Evolutionary conservation across 2,888 invertebrate species (phyloP), one percentile per base, ranked within the genome.

Genomic region (Rotaria magnacalcarata): DNA sequence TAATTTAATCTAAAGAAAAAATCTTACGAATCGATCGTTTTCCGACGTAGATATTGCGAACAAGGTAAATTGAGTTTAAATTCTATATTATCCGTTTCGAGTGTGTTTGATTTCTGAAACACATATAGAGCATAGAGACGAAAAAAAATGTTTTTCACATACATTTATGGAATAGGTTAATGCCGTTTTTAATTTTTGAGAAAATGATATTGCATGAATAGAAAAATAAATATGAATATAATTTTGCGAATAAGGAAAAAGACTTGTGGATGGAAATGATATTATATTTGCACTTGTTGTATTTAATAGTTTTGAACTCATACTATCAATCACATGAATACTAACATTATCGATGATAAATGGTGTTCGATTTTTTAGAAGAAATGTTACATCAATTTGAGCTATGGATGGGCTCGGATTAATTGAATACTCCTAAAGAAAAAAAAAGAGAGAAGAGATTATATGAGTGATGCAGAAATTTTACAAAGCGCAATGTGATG

Each of bases 161-260:
- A 80, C 80, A 47, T 80, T 43, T 24, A 80, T n/a, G 0, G 80
- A 24, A 80, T n/a, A 80, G 14, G 47, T 24, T 47, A 80, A 80
- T 80, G 80, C 47, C 47, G 80, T 80, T 47, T 80, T 80, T 80
- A 80, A 47, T 47, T 80, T 80, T 80, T 80, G 80, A 47, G 80
- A 21, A 47, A 80, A 80, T 43, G 80, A 80, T 80, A 80, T 80
- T 4, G 43, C 47, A n/a, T 43, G 47, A 5, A 80, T 80, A 24
- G 10, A 1, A 34, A 80, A 80, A 11, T n/a, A 47, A 3, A 80
- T 10, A n/a, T 80, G 43, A 5, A 80, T 8, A 80, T 80, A 80
- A 80, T 80, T 80, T 80, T 80, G 80, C 14, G 47, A 14, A 43
- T 47, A 14, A 24, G 80, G 80, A 80, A 80, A 80, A 24, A 80